Base-by-base conservation (phyloP, 2,888 invertebrate genomes). In the Hemaris fuciformis region DNA sequence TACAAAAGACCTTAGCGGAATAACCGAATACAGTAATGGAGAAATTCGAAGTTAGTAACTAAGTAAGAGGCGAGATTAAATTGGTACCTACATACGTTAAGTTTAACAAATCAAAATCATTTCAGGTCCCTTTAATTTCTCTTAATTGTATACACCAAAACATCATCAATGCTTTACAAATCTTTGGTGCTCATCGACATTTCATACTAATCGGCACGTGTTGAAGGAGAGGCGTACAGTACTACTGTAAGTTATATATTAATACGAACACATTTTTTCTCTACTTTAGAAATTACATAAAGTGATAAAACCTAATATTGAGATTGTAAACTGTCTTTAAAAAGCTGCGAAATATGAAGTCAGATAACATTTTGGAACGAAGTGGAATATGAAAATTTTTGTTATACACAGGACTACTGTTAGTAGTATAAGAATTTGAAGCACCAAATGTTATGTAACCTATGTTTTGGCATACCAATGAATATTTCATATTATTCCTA, bases 41-140 rank as follows among this genome's bases (percentile, higher is more conserved):
- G 75, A 82, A 76, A 80, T 75, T 74, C 72, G 73, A 75, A 80
- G 84, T 86, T 86, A 87, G 81, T 86, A 84, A 81, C 83, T 87
- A 88, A 71, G 27, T 27, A 48, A 87, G 81, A 85, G 76, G 81
- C 89, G 92, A 91, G 92, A 92, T 91, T 87, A 81, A 85, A 89
- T 88, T 86, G 89, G 89, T 91, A 88, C 87, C 90, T 91, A 89
- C 77, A 84, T 85, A 89, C 83, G 79, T 88, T 87, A 88, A 84
- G 80, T 84, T 83, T 82, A 85, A 88, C 79, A 87, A 85, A 84
- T 88, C 85, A 86, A 89, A 87, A 87, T 88, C 81, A 88, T 88
- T 87, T 92, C 92, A 92, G 92, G 92, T 92, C 92, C 92, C 92
- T 87, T 88, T 84, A 89, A 89, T 91, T 91, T 91, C 83, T 85